Conservation (phyloP, 2,888 invertebrate species). For the Andrena hattorfiana region DNA sequence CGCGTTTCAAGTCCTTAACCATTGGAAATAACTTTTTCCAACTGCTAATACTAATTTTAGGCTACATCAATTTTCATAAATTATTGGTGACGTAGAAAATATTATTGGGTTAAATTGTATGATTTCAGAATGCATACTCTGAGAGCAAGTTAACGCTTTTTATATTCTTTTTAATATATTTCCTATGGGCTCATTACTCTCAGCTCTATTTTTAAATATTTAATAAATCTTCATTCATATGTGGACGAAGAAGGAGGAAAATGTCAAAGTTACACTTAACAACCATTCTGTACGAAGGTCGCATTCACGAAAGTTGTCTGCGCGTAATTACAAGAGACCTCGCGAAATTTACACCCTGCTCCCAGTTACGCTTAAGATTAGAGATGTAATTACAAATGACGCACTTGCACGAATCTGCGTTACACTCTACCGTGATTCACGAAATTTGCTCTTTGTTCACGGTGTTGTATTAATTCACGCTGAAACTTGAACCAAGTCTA, state of each 20-base stretch:
- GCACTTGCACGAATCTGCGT: constrained; percentile 52
- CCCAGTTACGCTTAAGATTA: constrained; percentile 59
- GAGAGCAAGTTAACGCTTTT: too few species aligned
- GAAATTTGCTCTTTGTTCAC: constrained; percentile 37
- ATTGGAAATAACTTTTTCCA: too few species aligned
- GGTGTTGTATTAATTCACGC: constrained; percentile 32
- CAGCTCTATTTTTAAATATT: not conserved
- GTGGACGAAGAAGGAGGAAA: not conserved
- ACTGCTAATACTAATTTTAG: not conserved
- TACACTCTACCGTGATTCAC: constrained; percentile 47
- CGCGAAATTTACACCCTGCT: constrained; percentile 52
- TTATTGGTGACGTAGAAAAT: too few species aligned
- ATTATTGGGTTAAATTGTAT: too few species aligned
- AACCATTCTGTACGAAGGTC: constrained; percentile 30
- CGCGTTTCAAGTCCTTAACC: not conserved
- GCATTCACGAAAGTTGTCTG: constrained; percentile 49
- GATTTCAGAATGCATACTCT: too few species aligned
- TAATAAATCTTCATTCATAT: not conserved
- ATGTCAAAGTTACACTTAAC: constrained; percentile 11
- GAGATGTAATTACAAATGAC: constrained; percentile 68
- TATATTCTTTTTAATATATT: too few species aligned
- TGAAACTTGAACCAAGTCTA: not conserved
- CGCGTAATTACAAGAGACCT: constrained; percentile 56
- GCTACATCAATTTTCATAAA: not conserved
- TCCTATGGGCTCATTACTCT: too few species aligned